A percentile compares a stretch with the other conserved stretches of the same genome.
These are phyloP conservation scores for Verasper variegatus DNA, from an alignment of 2,113 vertebrate genomes.

Conservation along the genomic window DNA sequence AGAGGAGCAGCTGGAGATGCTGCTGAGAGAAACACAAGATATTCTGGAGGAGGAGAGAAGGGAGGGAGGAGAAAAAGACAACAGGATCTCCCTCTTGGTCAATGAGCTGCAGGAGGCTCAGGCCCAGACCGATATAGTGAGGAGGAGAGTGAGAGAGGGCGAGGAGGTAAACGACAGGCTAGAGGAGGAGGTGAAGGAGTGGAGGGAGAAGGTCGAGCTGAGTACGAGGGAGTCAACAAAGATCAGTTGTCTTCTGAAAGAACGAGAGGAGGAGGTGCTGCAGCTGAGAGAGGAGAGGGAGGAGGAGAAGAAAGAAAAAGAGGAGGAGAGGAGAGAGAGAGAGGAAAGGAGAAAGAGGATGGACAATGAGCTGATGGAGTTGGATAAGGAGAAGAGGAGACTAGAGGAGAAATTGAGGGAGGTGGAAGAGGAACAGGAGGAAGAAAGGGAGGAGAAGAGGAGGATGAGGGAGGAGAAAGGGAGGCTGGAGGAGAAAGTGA, in stretches of 20 bases:
- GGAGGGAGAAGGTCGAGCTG: conserved; percentile 32
- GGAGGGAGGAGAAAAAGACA: conserved; percentile 41
- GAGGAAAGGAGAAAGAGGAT: conserved; percentile 40
- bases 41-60: conserved; percentile 56
- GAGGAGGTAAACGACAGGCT: conserved; percentile 38
- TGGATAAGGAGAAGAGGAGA: conserved; percentile 22
- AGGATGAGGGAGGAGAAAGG: conserved; percentile 27
- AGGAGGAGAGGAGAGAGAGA: conserved; percentile 35
- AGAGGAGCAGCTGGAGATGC: conserved; percentile 40
- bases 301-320: conserved; percentile 39
- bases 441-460: conserved; percentile 47
- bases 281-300: conserved; percentile 50
- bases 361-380: conserved; percentile 5
- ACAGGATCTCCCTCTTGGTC: conserved; percentile 36
- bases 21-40: conserved; percentile 47
- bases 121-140: conserved; percentile 5
- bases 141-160: conserved; percentile 27
- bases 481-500: conserved; percentile 27
- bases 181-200: conserved; percentile 57
- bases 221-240: conserved; percentile 14
- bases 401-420: conserved; percentile 31
- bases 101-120: conserved; percentile 35
- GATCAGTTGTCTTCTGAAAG: conserved; percentile 39
- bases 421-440: conserved; percentile 32
- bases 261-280: conserved; percentile 45